A percentile compares a stretch with the other conserved stretches of the same genome.
Conservation (phyloP, 2,797 vertebrate genomes). For the Holocentrus rufus region DNA sequence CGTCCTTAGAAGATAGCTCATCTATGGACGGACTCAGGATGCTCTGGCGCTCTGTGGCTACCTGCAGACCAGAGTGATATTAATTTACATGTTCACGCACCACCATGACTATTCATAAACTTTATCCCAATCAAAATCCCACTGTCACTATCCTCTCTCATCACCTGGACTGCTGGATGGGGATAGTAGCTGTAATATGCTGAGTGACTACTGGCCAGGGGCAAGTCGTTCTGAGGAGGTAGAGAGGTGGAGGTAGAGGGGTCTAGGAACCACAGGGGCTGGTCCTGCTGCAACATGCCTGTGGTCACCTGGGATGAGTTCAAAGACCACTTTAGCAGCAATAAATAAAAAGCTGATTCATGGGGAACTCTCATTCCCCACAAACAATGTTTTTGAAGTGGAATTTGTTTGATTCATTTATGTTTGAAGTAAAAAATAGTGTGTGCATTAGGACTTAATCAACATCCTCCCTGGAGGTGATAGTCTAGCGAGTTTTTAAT, state of each 20-base stretch:
- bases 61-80: background rate
- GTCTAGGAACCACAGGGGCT: constrained; percentile 58
- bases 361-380: no score
- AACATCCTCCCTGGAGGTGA: no score
- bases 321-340: no score
- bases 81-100: no score
- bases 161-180: constrained; percentile 13
- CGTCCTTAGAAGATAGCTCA: constrained; percentile 69
- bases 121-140: background rate
- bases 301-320: constrained; percentile 29
- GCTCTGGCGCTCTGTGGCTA: constrained; percentile 59
- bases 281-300: constrained; percentile 54
- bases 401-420: no score
- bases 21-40: constrained; percentile 70
- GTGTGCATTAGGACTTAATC: no score
- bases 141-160: no score
- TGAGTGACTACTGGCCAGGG: constrained; percentile 41
- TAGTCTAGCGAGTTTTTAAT: no score
- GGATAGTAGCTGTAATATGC: constrained; percentile 61
- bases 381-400: no score
- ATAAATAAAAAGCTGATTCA: no score
- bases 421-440: no score
- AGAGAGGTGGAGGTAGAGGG: constrained; percentile 16
- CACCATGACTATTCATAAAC: no score
- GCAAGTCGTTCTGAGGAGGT: constrained; percentile 37